Evolutionary conservation across 1,140 invertebrate species (phyloP).

Genomic region (Apis florea): DNA sequence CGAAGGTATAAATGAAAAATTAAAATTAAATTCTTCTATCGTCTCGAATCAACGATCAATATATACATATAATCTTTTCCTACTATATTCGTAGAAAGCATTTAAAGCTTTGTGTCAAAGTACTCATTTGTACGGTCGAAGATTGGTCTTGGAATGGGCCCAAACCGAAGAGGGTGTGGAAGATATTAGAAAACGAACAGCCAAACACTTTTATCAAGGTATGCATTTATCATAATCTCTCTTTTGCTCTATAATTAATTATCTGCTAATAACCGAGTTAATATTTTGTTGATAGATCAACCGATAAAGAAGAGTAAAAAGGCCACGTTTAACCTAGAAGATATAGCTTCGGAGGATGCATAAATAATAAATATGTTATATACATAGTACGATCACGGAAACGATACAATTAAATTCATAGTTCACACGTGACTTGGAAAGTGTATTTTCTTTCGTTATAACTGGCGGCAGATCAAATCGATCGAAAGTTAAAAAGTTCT

Average conservation of each 20-base stretch:
- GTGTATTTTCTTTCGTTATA: conserved; percentile 17
- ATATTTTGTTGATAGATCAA: conserved; percentile 57
- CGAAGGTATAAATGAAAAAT: conserved; percentile 86
- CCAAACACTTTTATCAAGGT: conserved; percentile 84
- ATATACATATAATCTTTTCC: neutral
- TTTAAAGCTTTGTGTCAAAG: conserved; percentile 96
- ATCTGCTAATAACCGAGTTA: neutral
- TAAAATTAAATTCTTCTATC: neutral
- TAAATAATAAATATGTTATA: neutral
- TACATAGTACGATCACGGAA: neutral
- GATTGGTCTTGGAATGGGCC: conserved; percentile 98
- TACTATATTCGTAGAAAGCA: conserved; percentile 85
- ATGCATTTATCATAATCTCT: conserved; percentile 25
- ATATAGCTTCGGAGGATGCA: conserved; percentile 54
- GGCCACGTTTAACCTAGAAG: conserved; percentile 61
- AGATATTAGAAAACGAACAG: conserved; percentile 91
- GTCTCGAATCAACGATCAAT: neutral
- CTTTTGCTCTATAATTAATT: neutral
- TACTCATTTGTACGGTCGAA: conserved; percentile 97
- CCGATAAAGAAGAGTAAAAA: conserved; percentile 66
- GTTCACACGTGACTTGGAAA: neutral
- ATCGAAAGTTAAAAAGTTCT: conserved; percentile 27
- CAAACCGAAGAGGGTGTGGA: conserved; percentile 89
- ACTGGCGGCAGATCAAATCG: conserved; percentile 26
- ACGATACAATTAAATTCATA: neutral